Evolutionary conservation across 2,888 invertebrate species (phyloP), one percentile per base, ranked within the genome.

Genomic region (Ormia ochracea): DNA sequence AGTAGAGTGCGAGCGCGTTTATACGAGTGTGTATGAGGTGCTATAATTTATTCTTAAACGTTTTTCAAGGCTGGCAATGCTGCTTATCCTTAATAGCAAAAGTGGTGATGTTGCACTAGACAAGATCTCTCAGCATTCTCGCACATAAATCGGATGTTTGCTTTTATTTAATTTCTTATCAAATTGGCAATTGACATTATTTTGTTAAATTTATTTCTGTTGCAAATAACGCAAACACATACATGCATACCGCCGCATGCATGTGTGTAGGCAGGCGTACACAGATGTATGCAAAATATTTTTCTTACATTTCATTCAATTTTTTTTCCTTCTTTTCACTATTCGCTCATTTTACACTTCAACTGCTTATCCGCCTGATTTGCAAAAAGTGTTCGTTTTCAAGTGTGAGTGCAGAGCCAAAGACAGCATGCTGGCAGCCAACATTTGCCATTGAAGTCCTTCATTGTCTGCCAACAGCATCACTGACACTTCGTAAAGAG

Each of bases 181-280:
- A 81, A 81, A 81, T 81, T 80, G 81, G 72, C 82, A 82, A 79
- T 82, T 82, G 82, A 82, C 72, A 65, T 76, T 78, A 76, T 80
- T 78, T 68, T 31, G 77, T 80, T 79, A 74, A 78, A 69, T 69
- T 74, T 78, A 74, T 78, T 78, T 66, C 52, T 76, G 21, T 41
- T 61, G 38, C 54, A 33, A 19, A 26, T 9, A 26, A 50, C 17
- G 31, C 3, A 54, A n/a, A 23, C 14, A 43, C 6, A 56, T 2
- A 17, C 17, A 23, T 14, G 36, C 5, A 14, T 26, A n/a, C 19
- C 1, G 9, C 1, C 23, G 19, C 4, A n/a, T n/a, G n/a, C n/a
- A n/a, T n/a, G n/a, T n/a, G n/a, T n/a, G n/a, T n/a, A n/a, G n/a
- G n/a, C n/a, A n/a, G n/a, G n/a, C n/a, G n/a, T n/a, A n/a, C n/a